phyloP scores from a whole-genome alignment of 2,888 invertebrate genomes.

The Synergus gifuensis region DNA sequence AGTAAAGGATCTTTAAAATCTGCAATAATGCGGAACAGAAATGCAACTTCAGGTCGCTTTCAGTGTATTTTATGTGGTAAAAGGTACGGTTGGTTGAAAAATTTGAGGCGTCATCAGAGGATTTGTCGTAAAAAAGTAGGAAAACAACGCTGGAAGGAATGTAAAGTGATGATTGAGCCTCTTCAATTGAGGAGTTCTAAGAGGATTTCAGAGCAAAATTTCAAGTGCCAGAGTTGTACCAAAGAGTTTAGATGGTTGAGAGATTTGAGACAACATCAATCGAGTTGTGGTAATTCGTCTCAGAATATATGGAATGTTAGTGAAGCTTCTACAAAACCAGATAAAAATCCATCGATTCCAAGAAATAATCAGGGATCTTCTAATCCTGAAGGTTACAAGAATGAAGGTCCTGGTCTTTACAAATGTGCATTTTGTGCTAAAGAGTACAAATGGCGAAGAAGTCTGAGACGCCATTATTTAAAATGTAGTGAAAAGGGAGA shows the following conservation, averaged over 20 bases:
- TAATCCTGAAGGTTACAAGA: slow-evolving; percentile 55
- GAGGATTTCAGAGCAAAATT: slow-evolving; percentile 50
- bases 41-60: slow-evolving; percentile 18
- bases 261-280: slow-evolving; percentile 76
- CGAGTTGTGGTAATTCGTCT: slow-evolving; percentile 68
- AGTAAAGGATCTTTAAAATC: background rate
- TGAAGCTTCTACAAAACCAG: slow-evolving; percentile 66
- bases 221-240: slow-evolving; percentile 73
- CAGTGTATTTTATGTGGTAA: slow-evolving; percentile 74
- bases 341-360: slow-evolving; percentile 76
- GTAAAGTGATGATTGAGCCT: slow-evolving; percentile 34
- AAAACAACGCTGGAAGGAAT: slow-evolving; percentile 33
- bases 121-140: slow-evolving; percentile 76
- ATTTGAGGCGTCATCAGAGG: slow-evolving; percentile 74
- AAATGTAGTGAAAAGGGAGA: slow-evolving; percentile 30
- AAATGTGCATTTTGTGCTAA: slow-evolving; percentile 60
- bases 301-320: slow-evolving; percentile 31
- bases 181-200: background rate
- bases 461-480: slow-evolving; percentile 58
- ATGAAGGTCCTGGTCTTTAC: slow-evolving; percentile 49
- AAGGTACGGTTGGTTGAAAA: slow-evolving; percentile 76
- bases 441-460: slow-evolving; percentile 61
- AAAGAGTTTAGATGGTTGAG: slow-evolving; percentile 75
- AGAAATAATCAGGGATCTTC: slow-evolving; percentile 74
- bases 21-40: background rate